Percentiles rank a stretch among this genome's conserved stretches.
phyloP scores from a whole-genome alignment of 1,140 invertebrate species.

The Calephelis virginiensis region DNA sequence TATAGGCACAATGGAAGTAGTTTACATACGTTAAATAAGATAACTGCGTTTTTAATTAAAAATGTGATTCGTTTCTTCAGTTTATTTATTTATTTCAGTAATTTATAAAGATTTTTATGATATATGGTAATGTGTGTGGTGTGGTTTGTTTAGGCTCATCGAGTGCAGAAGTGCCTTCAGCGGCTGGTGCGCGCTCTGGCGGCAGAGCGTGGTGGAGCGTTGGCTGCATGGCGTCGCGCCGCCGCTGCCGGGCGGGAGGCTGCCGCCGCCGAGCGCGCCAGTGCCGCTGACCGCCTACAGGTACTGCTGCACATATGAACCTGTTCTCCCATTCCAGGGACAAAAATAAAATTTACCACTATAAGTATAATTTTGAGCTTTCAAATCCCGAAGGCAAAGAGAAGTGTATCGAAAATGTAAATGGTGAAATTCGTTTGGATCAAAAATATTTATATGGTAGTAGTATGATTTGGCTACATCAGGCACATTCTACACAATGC shows the following conservation, averaged over 20 bases:
- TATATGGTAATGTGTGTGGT: not conserved
- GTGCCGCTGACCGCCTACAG: constrained; percentile 89
- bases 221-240: constrained; percentile 96
- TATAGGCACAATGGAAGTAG: too few species aligned
- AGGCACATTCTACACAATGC: too few species aligned
- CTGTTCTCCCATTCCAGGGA: not conserved
- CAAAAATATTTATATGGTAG: too few species aligned
- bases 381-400: too few species aligned
- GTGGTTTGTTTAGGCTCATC: constrained; percentile 83
- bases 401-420: too few species aligned
- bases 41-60: too few species aligned
- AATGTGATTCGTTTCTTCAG: too few species aligned
- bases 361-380: too few species aligned
- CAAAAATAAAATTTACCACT: not conserved
- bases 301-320: constrained; percentile 25
- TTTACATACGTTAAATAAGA: too few species aligned
- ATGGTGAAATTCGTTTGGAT: too few species aligned
- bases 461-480: too few species aligned
- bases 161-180: constrained; percentile 95
- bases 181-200: constrained; percentile 93
- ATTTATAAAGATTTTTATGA: not conserved
- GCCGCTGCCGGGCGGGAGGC: constrained; percentile 85
- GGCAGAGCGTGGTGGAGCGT: constrained; percentile 96
- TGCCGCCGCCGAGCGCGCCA: constrained; percentile 91
- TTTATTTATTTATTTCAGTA: too few species aligned